Conservation (phyloP, 2,888 invertebrate genomes). For the Erannis defoliaria region DNA sequence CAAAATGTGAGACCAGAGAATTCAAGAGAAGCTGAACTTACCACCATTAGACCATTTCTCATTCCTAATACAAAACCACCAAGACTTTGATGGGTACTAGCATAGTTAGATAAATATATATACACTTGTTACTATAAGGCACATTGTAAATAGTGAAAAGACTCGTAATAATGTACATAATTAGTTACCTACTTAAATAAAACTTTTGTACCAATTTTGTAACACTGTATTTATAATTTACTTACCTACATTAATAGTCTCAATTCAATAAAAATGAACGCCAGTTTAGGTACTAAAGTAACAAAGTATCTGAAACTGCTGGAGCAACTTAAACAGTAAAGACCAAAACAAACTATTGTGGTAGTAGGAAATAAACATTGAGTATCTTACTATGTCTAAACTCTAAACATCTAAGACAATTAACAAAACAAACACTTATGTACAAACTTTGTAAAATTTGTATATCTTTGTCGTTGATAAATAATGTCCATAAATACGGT, state of each 20-base stretch:
- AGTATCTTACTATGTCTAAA: not conserved
- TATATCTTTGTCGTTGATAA: not conserved
- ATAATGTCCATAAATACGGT: not conserved
- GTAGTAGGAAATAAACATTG: not conserved
- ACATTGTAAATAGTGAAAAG: constrained; percentile 59
- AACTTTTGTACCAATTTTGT: constrained; percentile 32
- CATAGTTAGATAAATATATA: constrained; percentile 41
- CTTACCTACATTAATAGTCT: not conserved
- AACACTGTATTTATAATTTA: not conserved
- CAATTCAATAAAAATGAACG: no score
- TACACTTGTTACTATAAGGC: constrained; percentile 68
- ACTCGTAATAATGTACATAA: no score
- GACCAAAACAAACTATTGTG: not conserved
- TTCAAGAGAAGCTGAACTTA: constrained; percentile 68
- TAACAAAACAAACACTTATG: not conserved
- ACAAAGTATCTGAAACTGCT: not conserved
- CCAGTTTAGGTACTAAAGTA: not conserved
- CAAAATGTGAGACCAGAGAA: constrained; percentile 56
- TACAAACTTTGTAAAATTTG: not conserved
- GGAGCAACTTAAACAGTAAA: not conserved
- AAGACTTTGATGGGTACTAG: constrained; percentile 50
- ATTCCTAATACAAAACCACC: constrained; percentile 68
- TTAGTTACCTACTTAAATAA: constrained; percentile 39
- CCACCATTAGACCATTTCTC: constrained; percentile 67
- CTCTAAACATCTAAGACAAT: no score